Evolutionary conservation across 37 sponge, comb jelly and placozoan species (phyloP), one percentile per base, ranked within the genome.

Genomic region (Spongia lamella): DNA sequence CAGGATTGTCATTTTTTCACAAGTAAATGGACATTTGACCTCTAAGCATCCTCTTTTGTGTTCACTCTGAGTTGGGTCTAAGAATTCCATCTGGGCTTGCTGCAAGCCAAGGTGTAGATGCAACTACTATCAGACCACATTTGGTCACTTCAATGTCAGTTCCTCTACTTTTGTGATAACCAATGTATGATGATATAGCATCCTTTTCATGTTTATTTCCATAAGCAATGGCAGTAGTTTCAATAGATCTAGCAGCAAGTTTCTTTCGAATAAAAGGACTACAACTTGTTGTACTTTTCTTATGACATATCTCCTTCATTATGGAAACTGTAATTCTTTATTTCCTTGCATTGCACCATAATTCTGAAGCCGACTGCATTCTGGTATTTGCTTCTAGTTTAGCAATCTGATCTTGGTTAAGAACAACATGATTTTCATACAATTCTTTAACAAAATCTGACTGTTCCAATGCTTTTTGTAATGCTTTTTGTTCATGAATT

Each of bases 21-120:
- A 59, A 30, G 39, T 13, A 58, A 58, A 74, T 58, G 75, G 75
- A 30, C 75, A 74, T 26, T 74, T 74, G 19, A 74, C 39, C 6
- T 74, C 75, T 24, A 74, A 22, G 38, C 47, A 43, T 9, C 47
- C 47, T 43, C 47, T 43, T 43, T 43, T 5, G 9, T 43, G 47
- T 9, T 43, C 47, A 5, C 9, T 5, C 47, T 43, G 7, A 13
- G 47, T 43, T 5, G 47, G 47, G 47, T 43, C 9, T 9, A 43
- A 43, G 14, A 74, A 59, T 74, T 13, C 62, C 75, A 74, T 74
- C 75, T 30, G 62, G 75, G 19, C 61, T 58, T 58, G 75, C 75
- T 30, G 49, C 75, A 32, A 74, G 75, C 75, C 75, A 74, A 1
- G 37, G 38, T 2, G 57, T 38, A 36, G 13, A 17, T 20, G 61